These are phyloP conservation scores for Vulpes lagopus DNA, from an alignment of 2,113 vertebrate genomes.

Conservation along the genomic window DNA sequence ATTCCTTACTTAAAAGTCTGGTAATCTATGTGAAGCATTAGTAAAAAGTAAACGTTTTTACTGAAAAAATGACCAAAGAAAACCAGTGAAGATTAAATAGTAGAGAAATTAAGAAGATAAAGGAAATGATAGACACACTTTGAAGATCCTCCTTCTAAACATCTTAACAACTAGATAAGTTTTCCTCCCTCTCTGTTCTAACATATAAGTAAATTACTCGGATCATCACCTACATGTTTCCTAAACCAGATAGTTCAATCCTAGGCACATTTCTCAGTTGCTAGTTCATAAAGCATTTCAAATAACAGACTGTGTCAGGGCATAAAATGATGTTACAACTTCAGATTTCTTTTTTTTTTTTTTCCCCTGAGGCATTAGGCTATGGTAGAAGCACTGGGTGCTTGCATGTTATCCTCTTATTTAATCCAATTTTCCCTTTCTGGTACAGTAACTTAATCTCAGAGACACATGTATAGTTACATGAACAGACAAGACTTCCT, in stretches of 20 bases:
- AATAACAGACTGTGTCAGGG: background rate
- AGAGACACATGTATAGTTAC: background rate
- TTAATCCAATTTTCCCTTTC: background rate
- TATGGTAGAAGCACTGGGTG: background rate
- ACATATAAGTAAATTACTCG: background rate
- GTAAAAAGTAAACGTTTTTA: constrained; percentile 10
- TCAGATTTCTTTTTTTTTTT: background rate
- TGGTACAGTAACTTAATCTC: background rate
- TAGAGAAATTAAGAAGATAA: background rate
- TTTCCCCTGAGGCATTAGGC: background rate
- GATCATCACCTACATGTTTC: background rate
- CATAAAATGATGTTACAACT: background rate
- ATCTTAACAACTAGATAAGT: background rate
- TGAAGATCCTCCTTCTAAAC: background rate
- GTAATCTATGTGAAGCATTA: constrained; percentile 15
- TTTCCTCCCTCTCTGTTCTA: background rate
- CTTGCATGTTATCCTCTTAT: background rate
- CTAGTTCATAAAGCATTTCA: background rate
- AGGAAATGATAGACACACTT: background rate
- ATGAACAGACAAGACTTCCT: background rate
- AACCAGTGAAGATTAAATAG: background rate
- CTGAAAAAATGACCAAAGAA: background rate
- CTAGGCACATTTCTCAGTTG: background rate
- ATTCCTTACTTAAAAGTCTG: constrained; percentile 22
- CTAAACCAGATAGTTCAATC: background rate